Conservation (phyloP, 2,888 invertebrate species). For the Ophonus ardosiacus region DNA sequence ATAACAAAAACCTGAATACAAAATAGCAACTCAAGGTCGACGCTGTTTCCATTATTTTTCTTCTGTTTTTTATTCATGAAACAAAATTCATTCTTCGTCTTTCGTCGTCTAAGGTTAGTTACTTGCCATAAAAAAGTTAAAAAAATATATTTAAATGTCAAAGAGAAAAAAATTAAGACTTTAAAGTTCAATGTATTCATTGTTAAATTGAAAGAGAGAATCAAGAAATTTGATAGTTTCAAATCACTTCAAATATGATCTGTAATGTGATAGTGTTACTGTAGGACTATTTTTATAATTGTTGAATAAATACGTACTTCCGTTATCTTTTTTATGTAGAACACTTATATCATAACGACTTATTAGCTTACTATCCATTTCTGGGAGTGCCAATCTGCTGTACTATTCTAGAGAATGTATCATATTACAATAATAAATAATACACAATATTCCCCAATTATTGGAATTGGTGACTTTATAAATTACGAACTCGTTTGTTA, state of each 20-base stretch:
- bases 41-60: conserved; percentile 1
- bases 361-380: too few species aligned
- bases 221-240: not conserved
- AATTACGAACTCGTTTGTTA: too few species aligned
- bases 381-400: too few species aligned
- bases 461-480: too few species aligned
- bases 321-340: too few species aligned
- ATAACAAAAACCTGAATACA: conserved; percentile 5
- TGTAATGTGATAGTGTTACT: not conserved
- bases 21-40: not conserved
- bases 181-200: not conserved
- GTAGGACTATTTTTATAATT: too few species aligned
- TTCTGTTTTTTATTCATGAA: not conserved
- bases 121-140: not conserved
- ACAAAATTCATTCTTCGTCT: not conserved
- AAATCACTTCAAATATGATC: not conserved
- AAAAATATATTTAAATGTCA: conserved; percentile 14
- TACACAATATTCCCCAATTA: too few species aligned
- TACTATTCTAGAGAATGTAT: too few species aligned
- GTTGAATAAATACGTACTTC: too few species aligned
- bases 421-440: too few species aligned
- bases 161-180: not conserved
- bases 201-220: not conserved
- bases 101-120: conserved; percentile 13
- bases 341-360: too few species aligned